These are phyloP conservation scores for Heterochromis multidens DNA, from an alignment of 2,113 vertebrate genomes.

Conservation along the genomic window DNA sequence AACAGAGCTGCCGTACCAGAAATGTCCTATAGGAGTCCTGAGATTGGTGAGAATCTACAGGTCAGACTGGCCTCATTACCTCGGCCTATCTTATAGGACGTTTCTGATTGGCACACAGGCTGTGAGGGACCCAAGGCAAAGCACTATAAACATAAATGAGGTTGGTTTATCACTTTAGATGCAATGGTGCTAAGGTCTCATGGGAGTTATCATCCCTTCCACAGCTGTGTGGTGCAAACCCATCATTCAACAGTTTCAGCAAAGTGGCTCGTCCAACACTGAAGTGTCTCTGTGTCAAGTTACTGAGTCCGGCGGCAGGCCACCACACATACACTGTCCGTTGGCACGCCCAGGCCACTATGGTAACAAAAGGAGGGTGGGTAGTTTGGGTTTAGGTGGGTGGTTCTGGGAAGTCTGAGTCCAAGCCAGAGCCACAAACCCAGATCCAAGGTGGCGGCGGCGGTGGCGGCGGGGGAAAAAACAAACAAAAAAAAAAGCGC, in stretches of 20 bases:
- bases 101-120: slow-evolving; percentile 55
- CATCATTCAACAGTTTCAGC: slow-evolving; percentile 39
- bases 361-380: slow-evolving; percentile 27
- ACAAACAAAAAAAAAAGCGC: slow-evolving; percentile 2
- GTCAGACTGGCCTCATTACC: slow-evolving; percentile 31
- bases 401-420: slow-evolving; percentile 58
- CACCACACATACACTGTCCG: slow-evolving; percentile 45
- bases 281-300: slow-evolving; percentile 31
- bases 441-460: slow-evolving; percentile 63
- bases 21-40: slow-evolving; percentile 63
- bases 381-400: slow-evolving; percentile 54
- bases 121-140: slow-evolving; percentile 18
- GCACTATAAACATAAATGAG: neutral
- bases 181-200: neutral
- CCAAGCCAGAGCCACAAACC: slow-evolving; percentile 61
- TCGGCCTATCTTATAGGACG: slow-evolving; percentile 56
- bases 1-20: slow-evolving; percentile 40
- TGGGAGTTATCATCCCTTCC: slow-evolving; percentile 9
- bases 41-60: slow-evolving; percentile 56
- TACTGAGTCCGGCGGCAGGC: slow-evolving; percentile 13
- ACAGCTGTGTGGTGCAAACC: slow-evolving; percentile 33
- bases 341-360: slow-evolving; percentile 31
- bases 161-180: neutral
- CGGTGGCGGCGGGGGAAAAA: slow-evolving; percentile 61
- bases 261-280: slow-evolving; percentile 40